A percentile compares a stretch with the other conserved stretches of the same genome.
phyloP scores from a whole-genome alignment of 2,888 invertebrate genomes.

The Panzeria rudis region DNA sequence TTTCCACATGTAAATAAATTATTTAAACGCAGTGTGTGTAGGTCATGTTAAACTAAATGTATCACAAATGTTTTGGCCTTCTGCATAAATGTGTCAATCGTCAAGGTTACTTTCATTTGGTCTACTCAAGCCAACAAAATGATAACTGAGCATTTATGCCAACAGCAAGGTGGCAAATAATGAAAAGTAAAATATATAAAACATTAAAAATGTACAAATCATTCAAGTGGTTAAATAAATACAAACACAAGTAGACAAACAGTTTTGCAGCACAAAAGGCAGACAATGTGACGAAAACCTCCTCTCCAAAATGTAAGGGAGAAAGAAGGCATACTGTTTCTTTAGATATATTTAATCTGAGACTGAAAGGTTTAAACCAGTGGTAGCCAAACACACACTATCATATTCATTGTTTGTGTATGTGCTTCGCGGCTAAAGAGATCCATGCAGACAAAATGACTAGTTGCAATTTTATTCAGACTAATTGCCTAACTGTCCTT shows the following conservation, averaged over 20 bases:
- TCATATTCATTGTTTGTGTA: too few relatives aligned
- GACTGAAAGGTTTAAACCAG: constrained; percentile 2
- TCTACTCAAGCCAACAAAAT: constrained; percentile 62
- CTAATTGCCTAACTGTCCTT: too few relatives aligned
- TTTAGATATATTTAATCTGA: constrained; percentile 44
- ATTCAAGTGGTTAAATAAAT: constrained; percentile 42
- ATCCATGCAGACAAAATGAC: too few relatives aligned
- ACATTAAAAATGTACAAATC: constrained; percentile 33
- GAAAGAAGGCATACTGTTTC: background rate
- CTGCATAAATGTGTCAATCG: constrained; percentile 79
- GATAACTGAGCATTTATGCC: background rate
- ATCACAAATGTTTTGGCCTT: constrained; percentile 68
- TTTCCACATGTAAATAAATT: constrained; percentile 22
- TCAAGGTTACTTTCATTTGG: constrained; percentile 83
- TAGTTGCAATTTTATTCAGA: constrained; percentile 29
- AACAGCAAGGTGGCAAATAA: constrained; percentile 26
- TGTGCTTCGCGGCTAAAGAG: too few relatives aligned
- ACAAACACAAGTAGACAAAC: constrained; percentile 1
- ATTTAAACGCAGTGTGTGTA: constrained; percentile 40
- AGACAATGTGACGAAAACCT: background rate
- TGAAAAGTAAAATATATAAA: constrained; percentile 9
- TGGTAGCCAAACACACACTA: too few relatives aligned
- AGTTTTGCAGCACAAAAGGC: background rate
- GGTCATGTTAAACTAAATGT: constrained; percentile 58
- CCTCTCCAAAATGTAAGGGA: background rate